Evolutionary conservation across 2,888 invertebrate genomes (phyloP).

Genomic region (Ormyrus rosae): DNA sequence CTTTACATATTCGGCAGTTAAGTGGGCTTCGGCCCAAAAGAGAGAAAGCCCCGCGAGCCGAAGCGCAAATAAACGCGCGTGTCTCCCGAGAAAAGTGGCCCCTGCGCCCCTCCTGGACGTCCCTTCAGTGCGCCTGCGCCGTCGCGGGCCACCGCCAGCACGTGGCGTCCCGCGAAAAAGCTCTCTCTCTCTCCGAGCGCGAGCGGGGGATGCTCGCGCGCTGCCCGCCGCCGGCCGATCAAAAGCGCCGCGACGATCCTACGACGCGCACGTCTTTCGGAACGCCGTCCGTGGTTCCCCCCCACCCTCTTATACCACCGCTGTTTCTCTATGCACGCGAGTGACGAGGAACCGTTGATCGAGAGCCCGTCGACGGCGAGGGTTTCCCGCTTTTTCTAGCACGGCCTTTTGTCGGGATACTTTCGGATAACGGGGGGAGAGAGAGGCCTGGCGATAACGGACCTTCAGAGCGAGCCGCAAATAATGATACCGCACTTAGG

Average conservation of each 20-base stretch:
- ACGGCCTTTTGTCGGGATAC: background rate
- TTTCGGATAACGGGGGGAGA: background rate
- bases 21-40: too few species aligned
- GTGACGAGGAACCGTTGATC: background rate
- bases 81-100: background rate
- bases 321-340: background rate
- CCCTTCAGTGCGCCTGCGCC: slow-evolving; percentile 1
- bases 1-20: too few species aligned
- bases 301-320: background rate
- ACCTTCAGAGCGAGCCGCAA: background rate
- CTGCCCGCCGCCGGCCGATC: slow-evolving; percentile 30
- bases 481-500: slow-evolving; percentile 44
- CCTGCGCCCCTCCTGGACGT: background rate
- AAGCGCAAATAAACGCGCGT: background rate
- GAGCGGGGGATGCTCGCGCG: background rate
- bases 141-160: slow-evolving; percentile 14
- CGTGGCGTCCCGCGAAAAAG: slow-evolving; percentile 25
- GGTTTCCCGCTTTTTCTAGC: background rate
- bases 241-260: slow-evolving; percentile 50
- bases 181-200: background rate
- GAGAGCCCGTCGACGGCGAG: background rate
- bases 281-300: background rate
- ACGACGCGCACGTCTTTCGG: slow-evolving; percentile 22
- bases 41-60: too few species aligned
- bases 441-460: background rate